A percentile compares a stretch with the other conserved stretches of the same genome.
Conservation (phyloP, 1,140 invertebrate species). For the Nilaparvata lugens region DNA sequence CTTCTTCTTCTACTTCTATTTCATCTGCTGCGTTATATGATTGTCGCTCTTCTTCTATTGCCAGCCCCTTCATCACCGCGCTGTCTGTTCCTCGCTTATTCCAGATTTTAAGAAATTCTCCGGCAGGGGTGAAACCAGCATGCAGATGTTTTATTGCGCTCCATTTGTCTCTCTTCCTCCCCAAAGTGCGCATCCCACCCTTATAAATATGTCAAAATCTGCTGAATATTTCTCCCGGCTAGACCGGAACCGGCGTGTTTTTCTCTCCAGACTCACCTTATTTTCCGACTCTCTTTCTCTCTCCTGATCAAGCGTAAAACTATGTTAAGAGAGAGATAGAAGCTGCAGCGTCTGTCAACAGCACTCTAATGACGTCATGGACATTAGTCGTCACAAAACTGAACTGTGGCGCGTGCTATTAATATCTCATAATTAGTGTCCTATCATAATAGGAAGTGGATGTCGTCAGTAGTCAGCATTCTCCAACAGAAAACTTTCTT, state of each 20-base stretch:
- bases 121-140: neutral
- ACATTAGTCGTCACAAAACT: neutral
- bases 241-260: slow-evolving; percentile 1
- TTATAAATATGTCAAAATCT: slow-evolving; percentile 21
- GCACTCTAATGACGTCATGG: neutral
- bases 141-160: slow-evolving; percentile 16
- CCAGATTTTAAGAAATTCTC: slow-evolving; percentile 15
- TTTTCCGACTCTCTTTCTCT: slow-evolving; percentile 17
- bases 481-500: no score
- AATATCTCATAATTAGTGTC: no score
- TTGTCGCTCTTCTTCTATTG: no score
- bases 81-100: neutral
- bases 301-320: neutral
- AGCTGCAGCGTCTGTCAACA: neutral
- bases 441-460: no score
- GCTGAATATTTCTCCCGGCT: slow-evolving; percentile 10
- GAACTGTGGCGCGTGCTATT: no score
- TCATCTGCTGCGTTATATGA: no score
- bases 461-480: no score
- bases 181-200: slow-evolving; percentile 1
- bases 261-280: slow-evolving; percentile 11
- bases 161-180: slow-evolving; percentile 16
- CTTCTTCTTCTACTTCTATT: no score
- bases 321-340: neutral
- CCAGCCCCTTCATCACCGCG: no score